Base-by-base conservation (phyloP, 2,113 vertebrate genomes). In the Ageneiosus marmoratus region DNA sequence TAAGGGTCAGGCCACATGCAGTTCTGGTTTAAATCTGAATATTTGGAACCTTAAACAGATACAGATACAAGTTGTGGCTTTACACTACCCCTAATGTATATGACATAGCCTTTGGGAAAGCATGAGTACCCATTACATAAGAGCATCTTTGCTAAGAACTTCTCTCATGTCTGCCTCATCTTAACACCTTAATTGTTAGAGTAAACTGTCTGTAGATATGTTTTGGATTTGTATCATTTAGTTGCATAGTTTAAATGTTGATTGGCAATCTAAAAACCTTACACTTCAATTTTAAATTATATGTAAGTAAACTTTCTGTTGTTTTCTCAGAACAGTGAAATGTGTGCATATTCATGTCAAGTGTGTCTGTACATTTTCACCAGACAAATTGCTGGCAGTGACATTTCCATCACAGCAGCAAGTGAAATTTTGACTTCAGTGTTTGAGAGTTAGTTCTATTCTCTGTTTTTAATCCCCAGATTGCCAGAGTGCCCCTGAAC, bases 361-460 rank as follows among this genome's bases (percentile, higher is more conserved):
- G 9, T 75, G 48, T 34, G 1, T 34, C 50, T 15, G 46, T 16
- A 27, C 29, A n/a, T 50, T 24, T 50, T 76, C 34, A 27, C 69
- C 37, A 48, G 41, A 63, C 73, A 77, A 74, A 84, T 50, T 69
- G 0, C 56, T 55, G 27, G 41, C 65, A 37, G 3, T 72, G 73
- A 46, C 50, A 55, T 82, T 84, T 37, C 82, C 79, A 86, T 78
- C 73, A 77, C 62, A 60, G 83, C 51, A 24, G 50, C 44, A 12
- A 72, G 60, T 37, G 11, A 75, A 86, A 83, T 83, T 69, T 58
- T 74, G 34, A 70, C 15, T 16, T 74, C 16, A 34, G 27, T 8
- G 27, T 27, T 53, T 29, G 18, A 37, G 20, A 11, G 20, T 76
- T 18, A 34, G 2, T 37, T 1, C 29, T 55, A 51, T 32, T 55